Percentiles rank a stretch among this genome's conserved stretches.
phyloP scores from a whole-genome alignment of 1,140 invertebrate genomes.

The Hydropsyche tenuis region DNA sequence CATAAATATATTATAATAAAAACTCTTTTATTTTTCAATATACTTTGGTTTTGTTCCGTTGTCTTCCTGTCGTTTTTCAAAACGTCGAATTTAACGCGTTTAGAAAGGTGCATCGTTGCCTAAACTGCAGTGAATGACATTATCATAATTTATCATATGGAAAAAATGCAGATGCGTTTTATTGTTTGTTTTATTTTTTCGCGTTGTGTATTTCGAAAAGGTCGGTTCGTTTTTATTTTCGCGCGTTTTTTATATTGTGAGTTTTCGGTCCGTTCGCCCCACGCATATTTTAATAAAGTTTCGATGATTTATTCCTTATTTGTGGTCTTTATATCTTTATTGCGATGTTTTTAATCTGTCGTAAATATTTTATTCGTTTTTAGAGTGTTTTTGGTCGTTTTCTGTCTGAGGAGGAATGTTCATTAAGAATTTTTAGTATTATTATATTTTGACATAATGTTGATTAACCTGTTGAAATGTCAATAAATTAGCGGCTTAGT shows the following conservation, averaged over 20 bases:
- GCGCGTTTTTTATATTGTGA: background rate
- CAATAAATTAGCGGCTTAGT: too few relatives aligned
- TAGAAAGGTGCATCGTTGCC: conserved; percentile 10
- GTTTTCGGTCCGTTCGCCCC: background rate
- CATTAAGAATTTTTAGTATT: too few relatives aligned
- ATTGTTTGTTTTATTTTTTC: background rate
- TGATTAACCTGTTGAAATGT: too few relatives aligned
- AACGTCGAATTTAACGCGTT: background rate
- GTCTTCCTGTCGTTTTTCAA: too few relatives aligned
- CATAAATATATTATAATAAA: too few relatives aligned
- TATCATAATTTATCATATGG: background rate
- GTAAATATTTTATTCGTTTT: conserved; percentile 5
- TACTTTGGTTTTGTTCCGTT: too few relatives aligned
- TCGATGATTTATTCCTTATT: conserved; percentile 14
- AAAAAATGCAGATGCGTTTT: background rate
- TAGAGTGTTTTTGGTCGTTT: background rate
- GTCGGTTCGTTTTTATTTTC: background rate
- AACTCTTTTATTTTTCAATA: too few relatives aligned
- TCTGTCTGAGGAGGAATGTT: too few relatives aligned
- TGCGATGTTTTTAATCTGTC: conserved; percentile 3
- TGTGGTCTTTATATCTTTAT: background rate
- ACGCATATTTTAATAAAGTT: conserved; percentile 16
- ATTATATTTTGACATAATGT: too few relatives aligned
- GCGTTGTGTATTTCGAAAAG: background rate
- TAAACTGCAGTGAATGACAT: background rate